Conservation (phyloP, 2,888 invertebrate species). For the Gnatocerus cornutus region DNA sequence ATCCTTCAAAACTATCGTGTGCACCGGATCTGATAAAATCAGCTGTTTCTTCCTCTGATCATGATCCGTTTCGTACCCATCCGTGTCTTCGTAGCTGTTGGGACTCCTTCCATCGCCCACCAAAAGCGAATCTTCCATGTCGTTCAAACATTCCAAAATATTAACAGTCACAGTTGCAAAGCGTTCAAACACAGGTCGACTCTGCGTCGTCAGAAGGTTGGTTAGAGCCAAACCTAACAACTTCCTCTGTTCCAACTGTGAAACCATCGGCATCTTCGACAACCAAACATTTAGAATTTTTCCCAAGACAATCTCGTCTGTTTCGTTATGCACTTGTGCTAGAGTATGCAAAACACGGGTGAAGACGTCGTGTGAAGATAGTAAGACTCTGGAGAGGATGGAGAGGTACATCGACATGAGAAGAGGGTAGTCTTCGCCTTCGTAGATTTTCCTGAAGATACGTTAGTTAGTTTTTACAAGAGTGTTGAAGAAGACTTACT, state of each 20-base stretch:
- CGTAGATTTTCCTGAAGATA: conserved; percentile 76
- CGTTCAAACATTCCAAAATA: conserved; percentile 85
- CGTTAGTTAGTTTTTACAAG: not conserved
- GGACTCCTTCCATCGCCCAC: conserved; percentile 67
- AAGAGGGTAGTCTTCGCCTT: conserved; percentile 81
- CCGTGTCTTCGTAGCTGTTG: conserved; percentile 72
- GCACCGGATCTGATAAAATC: conserved; percentile 84
- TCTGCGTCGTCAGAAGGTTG: conserved; percentile 80
- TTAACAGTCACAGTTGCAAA: conserved; percentile 83
- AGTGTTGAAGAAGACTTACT: conserved; percentile 69
- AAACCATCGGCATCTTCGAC: conserved; percentile 83
- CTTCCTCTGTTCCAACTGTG: conserved; percentile 88
- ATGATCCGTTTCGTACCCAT: conserved; percentile 81
- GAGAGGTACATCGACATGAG: conserved; percentile 86
- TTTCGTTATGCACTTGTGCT: conserved; percentile 70
- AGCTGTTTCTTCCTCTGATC: conserved; percentile 82
- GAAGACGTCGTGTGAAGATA: conserved; percentile 80
- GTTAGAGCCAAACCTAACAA: conserved; percentile 81
- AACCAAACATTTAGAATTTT: conserved; percentile 86
- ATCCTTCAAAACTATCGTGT: conserved; percentile 82
- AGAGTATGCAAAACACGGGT: conserved; percentile 75
- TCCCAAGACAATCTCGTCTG: conserved; percentile 79
- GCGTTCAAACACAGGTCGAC: conserved; percentile 79
- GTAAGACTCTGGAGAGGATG: conserved; percentile 84
- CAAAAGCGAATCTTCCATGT: conserved; percentile 77